Evolutionary conservation across 2,888 invertebrate genomes (phyloP), one percentile per base, ranked within the genome.

Genomic region (Sinopyrophorus schimmeli): DNA sequence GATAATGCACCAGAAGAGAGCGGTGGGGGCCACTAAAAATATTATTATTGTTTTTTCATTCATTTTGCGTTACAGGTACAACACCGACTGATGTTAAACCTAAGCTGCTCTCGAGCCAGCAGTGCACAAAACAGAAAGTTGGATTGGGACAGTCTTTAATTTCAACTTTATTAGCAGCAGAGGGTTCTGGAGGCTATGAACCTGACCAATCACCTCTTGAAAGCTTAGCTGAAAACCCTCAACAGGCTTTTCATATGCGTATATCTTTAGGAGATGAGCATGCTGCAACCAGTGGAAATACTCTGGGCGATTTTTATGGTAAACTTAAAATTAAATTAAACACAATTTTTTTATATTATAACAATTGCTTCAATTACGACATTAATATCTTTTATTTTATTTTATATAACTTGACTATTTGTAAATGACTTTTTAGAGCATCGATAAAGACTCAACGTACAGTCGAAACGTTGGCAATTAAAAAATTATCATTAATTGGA

Each of bases 241-340:
- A 64, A 17, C 68, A 70, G 55, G 66, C 69, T 24, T 68, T 71
- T 54, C 72, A 72, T 30, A 69, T 73, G 70, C 60, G 69, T 26
- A 66, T 73, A 31, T 69, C 71, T 1, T 60, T 72, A 34, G 71
- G 70, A 0, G 72, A 70, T 35, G 72, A 69, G 23, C 64, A 66
- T 35, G 57, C 62, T 4, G 43, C 61, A 12, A 42, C 35, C 26
- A 52, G 53, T 6, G 41, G 24, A 47, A 66, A 63, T 52, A 60
- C 66, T n/a, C 50, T 66, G n/a, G 67, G 66, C 27, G 68, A 72
- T 56, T 71, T 72, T 62, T 71, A 70, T 61, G 69, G 71, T 70
- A 59, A 49, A 44, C 40, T 23, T 38, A 20, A 24, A 18, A 4
- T 21, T n/a, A 26, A 5, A 7, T 26, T 9, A 34, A 2, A 11